Evolutionary conservation across 2,113 vertebrate genomes (phyloP).

Genomic region (Phalacrocorax brasilianus): DNA sequence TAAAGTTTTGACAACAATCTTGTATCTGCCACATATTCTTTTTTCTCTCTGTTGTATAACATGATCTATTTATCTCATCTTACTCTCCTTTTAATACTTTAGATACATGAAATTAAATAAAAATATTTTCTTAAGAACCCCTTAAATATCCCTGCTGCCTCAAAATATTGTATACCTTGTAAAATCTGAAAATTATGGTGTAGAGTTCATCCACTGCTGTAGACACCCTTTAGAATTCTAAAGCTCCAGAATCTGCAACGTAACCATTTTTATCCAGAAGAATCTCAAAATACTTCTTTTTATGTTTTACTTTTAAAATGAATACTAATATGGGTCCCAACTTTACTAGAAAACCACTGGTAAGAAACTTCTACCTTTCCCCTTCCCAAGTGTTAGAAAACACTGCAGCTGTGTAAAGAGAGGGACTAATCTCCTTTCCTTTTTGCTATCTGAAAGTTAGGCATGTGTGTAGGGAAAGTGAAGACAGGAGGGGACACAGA

Average conservation of each 20-base stretch:
- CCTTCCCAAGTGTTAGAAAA: background rate
- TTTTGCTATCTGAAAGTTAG: background rate
- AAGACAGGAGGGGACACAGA: background rate
- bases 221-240: background rate
- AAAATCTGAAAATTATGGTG: background rate
- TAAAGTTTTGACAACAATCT: background rate
- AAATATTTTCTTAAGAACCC: background rate
- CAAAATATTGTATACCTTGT: background rate
- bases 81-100: background rate
- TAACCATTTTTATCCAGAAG: background rate
- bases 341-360: background rate
- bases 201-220: background rate
- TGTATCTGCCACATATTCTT: background rate
- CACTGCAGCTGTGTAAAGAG: background rate
- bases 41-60: background rate
- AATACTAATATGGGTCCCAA: background rate
- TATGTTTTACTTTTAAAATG: background rate
- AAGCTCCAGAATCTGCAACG: background rate
- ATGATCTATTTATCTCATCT: background rate
- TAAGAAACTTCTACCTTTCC: background rate
- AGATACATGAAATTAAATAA: background rate
- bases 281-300: background rate
- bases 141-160: background rate
- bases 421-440: background rate
- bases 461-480: fast-evolving